Conservation (phyloP, 2,797 vertebrate genomes). For the Gobio occitaniae region DNA sequence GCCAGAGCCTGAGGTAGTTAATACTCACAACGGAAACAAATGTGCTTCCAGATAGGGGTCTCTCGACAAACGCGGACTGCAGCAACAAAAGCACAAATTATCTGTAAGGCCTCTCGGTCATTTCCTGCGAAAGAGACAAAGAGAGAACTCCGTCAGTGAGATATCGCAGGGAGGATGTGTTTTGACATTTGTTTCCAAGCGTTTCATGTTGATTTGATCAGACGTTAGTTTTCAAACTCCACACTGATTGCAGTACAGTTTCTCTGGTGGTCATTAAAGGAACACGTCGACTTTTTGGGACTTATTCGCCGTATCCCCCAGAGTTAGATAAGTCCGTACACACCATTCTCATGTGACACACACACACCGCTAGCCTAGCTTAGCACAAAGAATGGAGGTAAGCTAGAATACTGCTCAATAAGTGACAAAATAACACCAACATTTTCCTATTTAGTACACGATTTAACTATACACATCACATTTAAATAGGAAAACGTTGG, state of each 20-base stretch:
- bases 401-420: too few relatives aligned
- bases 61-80: slow-evolving; percentile 79
- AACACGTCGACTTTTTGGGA: too few relatives aligned
- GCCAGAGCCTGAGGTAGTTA: slow-evolving; percentile 94
- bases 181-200: slow-evolving; percentile 26
- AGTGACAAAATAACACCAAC: too few relatives aligned
- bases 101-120: slow-evolving; percentile 98
- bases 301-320: too few relatives aligned
- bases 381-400: too few relatives aligned
- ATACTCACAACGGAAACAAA: slow-evolving; percentile 86
- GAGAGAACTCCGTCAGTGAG: slow-evolving; percentile 52
- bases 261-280: background rate
- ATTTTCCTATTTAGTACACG: too few relatives aligned
- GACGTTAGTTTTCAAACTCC: background rate
- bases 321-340: too few relatives aligned
- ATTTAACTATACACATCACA: too few relatives aligned
- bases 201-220: slow-evolving; percentile 18
- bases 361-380: too few relatives aligned
- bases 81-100: slow-evolving; percentile 87
- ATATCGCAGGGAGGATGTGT: slow-evolving; percentile 52
- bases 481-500: too few relatives aligned
- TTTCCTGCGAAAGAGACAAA: slow-evolving; percentile 86
- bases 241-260: background rate
- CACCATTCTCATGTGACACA: too few relatives aligned
- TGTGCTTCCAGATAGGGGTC: slow-evolving; percentile 83